Conservation (phyloP, 2,113 vertebrate genomes). For the Plecturocebus donacophilus region DNA sequence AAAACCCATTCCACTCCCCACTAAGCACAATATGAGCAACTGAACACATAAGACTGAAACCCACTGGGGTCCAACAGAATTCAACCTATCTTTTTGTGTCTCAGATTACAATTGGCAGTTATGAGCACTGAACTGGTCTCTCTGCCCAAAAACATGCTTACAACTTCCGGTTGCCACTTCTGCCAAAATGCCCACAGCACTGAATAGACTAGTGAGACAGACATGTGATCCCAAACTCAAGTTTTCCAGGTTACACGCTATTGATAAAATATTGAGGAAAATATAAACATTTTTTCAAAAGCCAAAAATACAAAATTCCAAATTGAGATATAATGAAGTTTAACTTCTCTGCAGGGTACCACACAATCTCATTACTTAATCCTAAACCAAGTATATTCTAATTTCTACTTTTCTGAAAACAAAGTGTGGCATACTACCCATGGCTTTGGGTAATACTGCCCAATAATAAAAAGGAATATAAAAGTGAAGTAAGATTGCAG, state of each 20-base stretch:
- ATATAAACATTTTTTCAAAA: constrained; percentile 12
- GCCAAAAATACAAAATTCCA: neutral
- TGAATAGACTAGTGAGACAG: neutral
- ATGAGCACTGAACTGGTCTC: neutral
- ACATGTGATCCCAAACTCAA: neutral
- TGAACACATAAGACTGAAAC: neutral
- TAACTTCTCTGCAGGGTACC: neutral
- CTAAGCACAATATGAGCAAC: neutral
- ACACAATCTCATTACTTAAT: neutral
- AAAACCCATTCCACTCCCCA: neutral
- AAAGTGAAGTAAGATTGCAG: neutral
- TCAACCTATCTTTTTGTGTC: neutral
- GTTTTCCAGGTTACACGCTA: neutral
- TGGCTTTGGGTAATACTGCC: neutral
- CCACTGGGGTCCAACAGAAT: neutral
- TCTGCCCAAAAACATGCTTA: neutral
- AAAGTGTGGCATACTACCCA: neutral
- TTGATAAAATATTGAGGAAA: neutral
- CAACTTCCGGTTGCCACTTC: neutral
- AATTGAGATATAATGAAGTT: constrained; percentile 17
- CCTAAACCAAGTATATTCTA: neutral
- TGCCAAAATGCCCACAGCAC: constrained; percentile 23
- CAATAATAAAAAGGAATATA: neutral
- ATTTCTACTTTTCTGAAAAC: neutral
- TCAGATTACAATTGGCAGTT: neutral